Evolutionary conservation across 1,140 invertebrate species (phyloP).

Genomic region (Capitella teleta): DNA sequence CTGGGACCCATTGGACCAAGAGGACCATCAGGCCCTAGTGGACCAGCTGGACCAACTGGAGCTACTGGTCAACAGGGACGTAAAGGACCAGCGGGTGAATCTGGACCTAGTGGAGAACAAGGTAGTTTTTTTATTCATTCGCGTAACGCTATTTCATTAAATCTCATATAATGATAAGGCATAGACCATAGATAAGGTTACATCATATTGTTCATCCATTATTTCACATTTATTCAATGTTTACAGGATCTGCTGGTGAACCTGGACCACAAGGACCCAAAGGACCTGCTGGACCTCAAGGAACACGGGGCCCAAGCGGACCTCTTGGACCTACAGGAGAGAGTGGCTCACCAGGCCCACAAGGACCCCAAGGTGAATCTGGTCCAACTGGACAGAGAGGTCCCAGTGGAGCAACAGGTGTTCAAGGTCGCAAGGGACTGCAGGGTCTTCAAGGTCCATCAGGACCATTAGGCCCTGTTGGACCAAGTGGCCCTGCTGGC

Average conservation of each 20-base stretch:
- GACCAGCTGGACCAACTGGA: background rate
- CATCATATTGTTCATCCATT: too few relatives aligned
- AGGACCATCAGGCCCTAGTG: background rate
- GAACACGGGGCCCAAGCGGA: slow-evolving; percentile 2
- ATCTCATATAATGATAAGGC: too few relatives aligned
- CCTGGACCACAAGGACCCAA: slow-evolving; percentile 4
- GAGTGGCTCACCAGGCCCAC: slow-evolving; percentile 1
- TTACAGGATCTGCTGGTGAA: too few relatives aligned
- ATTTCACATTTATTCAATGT: too few relatives aligned
- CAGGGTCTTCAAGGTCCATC: background rate
- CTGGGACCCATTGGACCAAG: background rate
- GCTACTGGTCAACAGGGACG: background rate
- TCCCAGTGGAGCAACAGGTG: background rate
- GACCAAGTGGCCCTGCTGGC: slow-evolving; percentile 2
- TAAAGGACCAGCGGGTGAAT: slow-evolving; percentile 1
- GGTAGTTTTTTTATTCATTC: too few relatives aligned
- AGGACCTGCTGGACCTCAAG: slow-evolving; percentile 5
- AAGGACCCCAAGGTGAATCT: too few relatives aligned
- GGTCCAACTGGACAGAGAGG: slow-evolving; percentile 2
- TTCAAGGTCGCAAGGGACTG: background rate
- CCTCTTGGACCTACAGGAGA: background rate
- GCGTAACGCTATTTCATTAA: too few relatives aligned
- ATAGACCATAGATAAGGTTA: too few relatives aligned
- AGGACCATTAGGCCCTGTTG: background rate
- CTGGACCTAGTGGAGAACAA: too few relatives aligned